Percentiles rank a stretch among this genome's conserved stretches.
phyloP scores from a whole-genome alignment of 1,140 invertebrate species.

The Lepidurus packardi region DNA sequence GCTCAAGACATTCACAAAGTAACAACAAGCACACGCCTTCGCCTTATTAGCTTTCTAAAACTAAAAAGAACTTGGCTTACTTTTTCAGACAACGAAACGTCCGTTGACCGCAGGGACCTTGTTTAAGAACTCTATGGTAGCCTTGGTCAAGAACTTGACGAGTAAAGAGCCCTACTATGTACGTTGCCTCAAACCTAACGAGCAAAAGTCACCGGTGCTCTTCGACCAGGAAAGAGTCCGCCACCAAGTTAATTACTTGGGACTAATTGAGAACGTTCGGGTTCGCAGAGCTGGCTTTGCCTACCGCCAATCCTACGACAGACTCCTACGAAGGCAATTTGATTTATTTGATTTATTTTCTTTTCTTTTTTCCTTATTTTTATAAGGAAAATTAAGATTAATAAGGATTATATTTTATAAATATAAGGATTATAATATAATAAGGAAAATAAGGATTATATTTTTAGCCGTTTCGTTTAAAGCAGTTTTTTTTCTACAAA shows the following conservation, averaged over 20 bases:
- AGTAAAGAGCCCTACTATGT: constrained; percentile 95
- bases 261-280: constrained; percentile 85
- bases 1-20: constrained; percentile 80
- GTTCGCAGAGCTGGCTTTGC: constrained; percentile 91
- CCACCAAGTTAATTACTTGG: constrained; percentile 79
- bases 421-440: no score
- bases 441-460: no score
- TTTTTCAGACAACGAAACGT: constrained; percentile 77
- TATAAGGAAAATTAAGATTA: no score
- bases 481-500: background rate
- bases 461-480: background rate
- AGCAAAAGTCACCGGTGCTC: constrained; percentile 73
- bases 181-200: constrained; percentile 88
- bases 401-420: no score
- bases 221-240: constrained; percentile 71
- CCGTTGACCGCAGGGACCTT: constrained; percentile 86
- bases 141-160: constrained; percentile 77
- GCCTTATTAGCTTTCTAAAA: background rate
- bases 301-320: constrained; percentile 80
- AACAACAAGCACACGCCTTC: constrained; percentile 32
- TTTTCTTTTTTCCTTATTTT: background rate
- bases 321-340: constrained; percentile 67
- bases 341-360: background rate
- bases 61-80: constrained; percentile 31
- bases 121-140: constrained; percentile 91